Evolutionary conservation across 2,888 invertebrate species (phyloP), one percentile per base, ranked within the genome.

Genomic region (Megastigmus dorsalis): DNA sequence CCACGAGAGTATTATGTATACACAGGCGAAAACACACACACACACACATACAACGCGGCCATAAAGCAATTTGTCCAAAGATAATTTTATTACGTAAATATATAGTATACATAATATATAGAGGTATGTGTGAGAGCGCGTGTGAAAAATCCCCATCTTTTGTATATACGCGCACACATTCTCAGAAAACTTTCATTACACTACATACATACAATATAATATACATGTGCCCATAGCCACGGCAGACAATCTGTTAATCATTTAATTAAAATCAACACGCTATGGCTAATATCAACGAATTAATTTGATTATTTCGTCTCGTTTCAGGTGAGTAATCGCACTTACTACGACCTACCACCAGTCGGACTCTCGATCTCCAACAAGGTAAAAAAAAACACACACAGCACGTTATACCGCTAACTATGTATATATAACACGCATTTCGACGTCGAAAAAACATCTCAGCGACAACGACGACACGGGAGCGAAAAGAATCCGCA

Each of bases 31-130:
- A 48, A 10, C 48, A 10, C 30, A 7, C 3, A 23, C 30, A 30
- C 6, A 45, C n/a, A n/a, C n/a, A n/a, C n/a, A n/a, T 54, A 15
- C 33, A 30, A n/a, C 13, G 10, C 23, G n/a, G 36, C 54, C 36
- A 45, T 54, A 36, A 57, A 62, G 38, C 62, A 63, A 74, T 74
- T 68, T 66, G 67, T 74, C 67, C 45, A 15, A 54, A 62, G 67
- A 74, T 62, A 74, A 74, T 74, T 68, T 74, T 74, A 60, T 74
- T 74, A 68, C 43, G 67, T 62, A 68, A 74, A 62, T 68, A n/a
- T n/a, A 74, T 60, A 23, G 45, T 18, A 36, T 13, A 15, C n/a
- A n/a, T n/a, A n/a, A n/a, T n/a, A n/a, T n/a, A n/a, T n/a, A n/a
- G n/a, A n/a, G n/a, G n/a, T n/a, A n/a, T n/a, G n/a, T n/a, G n/a